Base-by-base conservation (phyloP, 2,888 invertebrate genomes). In the Acanthopleura granulata region DNA sequence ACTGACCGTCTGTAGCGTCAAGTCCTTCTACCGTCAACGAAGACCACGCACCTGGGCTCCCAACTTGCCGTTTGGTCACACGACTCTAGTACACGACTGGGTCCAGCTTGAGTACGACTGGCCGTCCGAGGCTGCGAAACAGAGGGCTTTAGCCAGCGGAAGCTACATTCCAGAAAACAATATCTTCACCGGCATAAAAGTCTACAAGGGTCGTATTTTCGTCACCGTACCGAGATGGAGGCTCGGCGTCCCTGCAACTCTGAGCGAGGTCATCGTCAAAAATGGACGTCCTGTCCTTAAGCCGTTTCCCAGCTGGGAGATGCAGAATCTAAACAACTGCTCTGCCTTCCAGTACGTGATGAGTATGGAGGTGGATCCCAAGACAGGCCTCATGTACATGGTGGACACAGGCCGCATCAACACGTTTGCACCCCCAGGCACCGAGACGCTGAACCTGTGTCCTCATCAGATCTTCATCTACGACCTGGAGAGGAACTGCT, bases 291-390 rank as follows among this genome's bases (percentile, higher is more conserved):
- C 62, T 12, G 49, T 79, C 16, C 77, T 85, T 6, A 75, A 79
- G 27, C 84, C 86, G 0, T 86, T 81, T 49, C 85, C 85, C 0
- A 80, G 75, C 71, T 86, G 85, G 86, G 77, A 73, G 1, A 79
- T 80, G 80, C 85, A 86, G 74, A 78, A 73, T 22, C 73, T 82
- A 49, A 86, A 84, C 0, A 78, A 84, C 74, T 87, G 87, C 71
- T 70, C 77, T 14, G 85, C 83, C 0, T 77, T 87, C 29, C 87
- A 87, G 74, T 84, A 81, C 72, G 85, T 84, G 16, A 84, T 85
- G 76, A 85, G 84, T 69, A 86, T 87, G 81, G 85, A 85, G 74
- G 78, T 87, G 11, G 86, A 85, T 74, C 85, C 85, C 25, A 83
- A 82, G 73, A 81, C 80, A 9, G 85, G 84, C 4, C 78, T 78